A percentile compares a stretch with the other conserved stretches of the same genome.
These are phyloP conservation scores for Morus bassanus DNA, from an alignment of 2,797 vertebrate genomes.

Conservation along the genomic window DNA sequence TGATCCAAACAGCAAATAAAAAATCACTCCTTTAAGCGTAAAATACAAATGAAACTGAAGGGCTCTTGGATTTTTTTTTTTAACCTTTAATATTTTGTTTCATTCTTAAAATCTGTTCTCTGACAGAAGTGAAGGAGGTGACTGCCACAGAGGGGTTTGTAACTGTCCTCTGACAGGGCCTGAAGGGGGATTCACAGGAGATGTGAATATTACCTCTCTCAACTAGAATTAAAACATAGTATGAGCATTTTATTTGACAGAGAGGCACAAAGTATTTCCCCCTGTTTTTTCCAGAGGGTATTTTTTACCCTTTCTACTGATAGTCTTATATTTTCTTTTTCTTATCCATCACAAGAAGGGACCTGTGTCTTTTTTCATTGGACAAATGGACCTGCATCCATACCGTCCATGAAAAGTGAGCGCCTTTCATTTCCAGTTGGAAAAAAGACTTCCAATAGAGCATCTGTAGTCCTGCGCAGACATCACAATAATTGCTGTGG, in stretches of 20 bases:
- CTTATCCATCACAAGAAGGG: not conserved
- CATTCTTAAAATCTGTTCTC: not conserved
- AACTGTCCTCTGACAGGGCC: not conserved
- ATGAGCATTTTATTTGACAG: not conserved
- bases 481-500: not conserved
- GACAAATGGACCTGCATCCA: not conserved
- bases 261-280: not conserved
- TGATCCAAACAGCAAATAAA: conserved; percentile 34
- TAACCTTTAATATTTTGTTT: not conserved
- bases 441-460: not conserved
- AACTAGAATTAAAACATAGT: not conserved
- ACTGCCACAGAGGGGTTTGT: not conserved
- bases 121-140: not conserved
- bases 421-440: not conserved
- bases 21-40: conserved; percentile 35
- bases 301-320: not conserved
- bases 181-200: not conserved
- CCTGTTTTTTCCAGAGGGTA: not conserved
- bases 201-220: not conserved
- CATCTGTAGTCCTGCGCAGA: not conserved
- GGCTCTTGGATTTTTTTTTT: not conserved
- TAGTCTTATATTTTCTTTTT: not conserved
- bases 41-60: not conserved
- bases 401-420: not conserved
- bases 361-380: not conserved